Percentiles rank a stretch among this genome's conserved stretches.
Conservation (phyloP, 2,113 vertebrate species). For the Dasyurus viverrinus region DNA sequence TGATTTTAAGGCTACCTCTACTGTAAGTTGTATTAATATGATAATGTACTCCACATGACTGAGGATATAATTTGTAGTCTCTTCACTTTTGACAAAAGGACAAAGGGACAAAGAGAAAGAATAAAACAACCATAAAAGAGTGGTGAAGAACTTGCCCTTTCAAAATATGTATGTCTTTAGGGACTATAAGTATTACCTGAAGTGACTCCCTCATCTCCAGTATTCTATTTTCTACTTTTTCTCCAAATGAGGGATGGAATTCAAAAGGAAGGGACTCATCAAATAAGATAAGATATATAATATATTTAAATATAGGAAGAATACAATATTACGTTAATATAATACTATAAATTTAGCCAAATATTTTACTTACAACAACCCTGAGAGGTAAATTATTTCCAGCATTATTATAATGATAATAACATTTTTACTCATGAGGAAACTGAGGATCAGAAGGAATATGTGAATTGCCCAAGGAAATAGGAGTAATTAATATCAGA, state of each 20-base stretch:
- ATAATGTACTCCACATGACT: constrained; percentile 72
- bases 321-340: not conserved
- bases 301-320: not conserved
- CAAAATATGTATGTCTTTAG: not conserved
- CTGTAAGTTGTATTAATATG: constrained; percentile 79
- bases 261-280: not conserved
- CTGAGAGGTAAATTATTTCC: not conserved
- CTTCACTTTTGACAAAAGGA: constrained; percentile 74
- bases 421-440: not conserved
- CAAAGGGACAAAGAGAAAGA: constrained; percentile 30
- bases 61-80: constrained; percentile 66
- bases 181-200: not conserved
- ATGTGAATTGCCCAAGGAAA: not conserved
- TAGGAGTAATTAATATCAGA: not conserved
- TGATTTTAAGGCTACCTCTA: constrained; percentile 75
- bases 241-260: not conserved
- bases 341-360: not conserved
- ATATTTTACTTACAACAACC: not conserved
- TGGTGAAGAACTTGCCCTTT: not conserved
- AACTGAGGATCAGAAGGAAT: not conserved
- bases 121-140: constrained; percentile 6
- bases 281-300: not conserved
- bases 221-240: not conserved
- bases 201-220: not conserved
- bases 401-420: not conserved